These are phyloP conservation scores for Pao palembangensis DNA, from an alignment of 2,113 vertebrate species.

Conservation along the genomic window DNA sequence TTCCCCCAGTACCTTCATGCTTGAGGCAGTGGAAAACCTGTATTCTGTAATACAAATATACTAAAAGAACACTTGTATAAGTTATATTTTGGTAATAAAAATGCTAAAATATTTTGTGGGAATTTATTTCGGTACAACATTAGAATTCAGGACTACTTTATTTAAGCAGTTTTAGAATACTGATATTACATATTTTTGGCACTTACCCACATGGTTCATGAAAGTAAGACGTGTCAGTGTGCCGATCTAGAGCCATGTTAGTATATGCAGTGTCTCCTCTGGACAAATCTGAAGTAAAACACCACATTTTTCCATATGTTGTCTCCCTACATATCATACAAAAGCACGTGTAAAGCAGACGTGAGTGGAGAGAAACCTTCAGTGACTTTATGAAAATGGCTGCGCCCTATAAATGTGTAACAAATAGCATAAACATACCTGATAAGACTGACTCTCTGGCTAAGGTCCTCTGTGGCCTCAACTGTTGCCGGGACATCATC, in stretches of 20 bases:
- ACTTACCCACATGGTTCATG: conserved; percentile 91
- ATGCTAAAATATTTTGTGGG: too few species aligned
- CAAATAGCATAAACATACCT: conserved; percentile 69
- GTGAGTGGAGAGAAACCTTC: background rate
- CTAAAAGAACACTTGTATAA: background rate
- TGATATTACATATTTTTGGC: background rate
- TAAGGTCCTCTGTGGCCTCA: conserved; percentile 81
- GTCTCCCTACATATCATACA: conserved; percentile 78
- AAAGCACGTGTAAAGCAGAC: background rate
- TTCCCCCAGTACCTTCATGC: conserved; percentile 88
- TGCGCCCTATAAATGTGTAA: too few species aligned
- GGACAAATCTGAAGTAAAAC: conserved; percentile 89
- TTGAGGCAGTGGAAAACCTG: conserved; percentile 93
- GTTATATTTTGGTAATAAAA: too few species aligned
- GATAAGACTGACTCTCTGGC: conserved; percentile 84
- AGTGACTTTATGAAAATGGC: too few species aligned
- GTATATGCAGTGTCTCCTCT: conserved; percentile 90
- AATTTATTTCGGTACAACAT: too few species aligned
- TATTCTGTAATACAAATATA: conserved; percentile 72
- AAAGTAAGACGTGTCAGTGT: conserved; percentile 91
- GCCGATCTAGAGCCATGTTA: conserved; percentile 86
- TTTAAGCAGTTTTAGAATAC: too few species aligned
- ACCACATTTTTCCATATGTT: conserved; percentile 90
- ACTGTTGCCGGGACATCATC: conserved; percentile 83
- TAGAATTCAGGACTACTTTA: too few species aligned